Evolutionary conservation across 1,140 invertebrate species (phyloP), one percentile per base, ranked within the genome.

Genomic region (Macrosteles quadrilineatus): DNA sequence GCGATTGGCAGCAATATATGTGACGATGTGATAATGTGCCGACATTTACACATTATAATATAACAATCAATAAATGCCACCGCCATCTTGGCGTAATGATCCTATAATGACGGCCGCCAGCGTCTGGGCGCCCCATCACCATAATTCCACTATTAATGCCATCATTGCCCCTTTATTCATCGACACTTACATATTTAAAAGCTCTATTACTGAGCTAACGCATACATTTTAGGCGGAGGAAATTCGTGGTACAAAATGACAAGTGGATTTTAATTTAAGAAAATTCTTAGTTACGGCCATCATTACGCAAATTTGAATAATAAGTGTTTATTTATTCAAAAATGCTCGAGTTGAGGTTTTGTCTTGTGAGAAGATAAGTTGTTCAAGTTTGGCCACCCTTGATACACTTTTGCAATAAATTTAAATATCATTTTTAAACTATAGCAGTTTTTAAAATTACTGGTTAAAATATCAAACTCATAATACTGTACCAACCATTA

Each of bases 1-100:
- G 4, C 32, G 32, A 36, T 36, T 36, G 32, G 32, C 36, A n/a
- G 47, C 21, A 21, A 50, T 50, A 3, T 19, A 4, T 4, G 21
- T 50, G 21, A 50, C 21, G 21, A 50, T 50, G 47, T 50, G 47
- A 50, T 50, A 50, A 50, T 50, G 47, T 21, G 47, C 14, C 4
- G 47, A 50, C 47, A 50, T 50, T 50, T 50, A 50, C 47, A 50
- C 47, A 50, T 50, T 50, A 50, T 50, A 50, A 50, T 50, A 50
- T 50, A 21, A 50, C 47, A 50, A 50, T 50, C 47, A 50, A 50
- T 50, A 50, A 19, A 50, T 36, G 32, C 32, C 32, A 36, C 32
- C 32, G 32, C 32, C 32, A 36, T 36, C 32, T 36, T 36, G 32
- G 32, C 32, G 32, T 36, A 50, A 50, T 23, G 47, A 19, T n/a